phyloP scores from a whole-genome alignment of 1,140 invertebrate species.

The Hydropsyche tenuis region DNA sequence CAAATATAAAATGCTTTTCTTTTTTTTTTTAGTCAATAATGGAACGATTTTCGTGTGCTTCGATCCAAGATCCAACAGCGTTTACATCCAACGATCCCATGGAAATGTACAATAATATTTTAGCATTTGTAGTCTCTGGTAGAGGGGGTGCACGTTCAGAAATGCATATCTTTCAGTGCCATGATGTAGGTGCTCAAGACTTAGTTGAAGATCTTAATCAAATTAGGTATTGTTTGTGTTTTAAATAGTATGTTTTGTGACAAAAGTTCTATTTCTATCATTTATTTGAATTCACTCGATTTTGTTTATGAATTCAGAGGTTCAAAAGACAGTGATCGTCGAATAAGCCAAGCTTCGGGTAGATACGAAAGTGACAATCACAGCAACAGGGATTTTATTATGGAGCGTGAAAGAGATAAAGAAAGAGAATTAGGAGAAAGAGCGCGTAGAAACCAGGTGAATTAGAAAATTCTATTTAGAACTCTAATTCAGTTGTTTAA shows the following conservation, averaged over 20 bases:
- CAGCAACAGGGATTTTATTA: constrained; percentile 57
- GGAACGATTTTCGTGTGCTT: constrained; percentile 91
- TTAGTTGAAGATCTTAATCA: constrained; percentile 64
- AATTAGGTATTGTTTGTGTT: constrained; percentile 56
- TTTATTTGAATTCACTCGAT: neutral
- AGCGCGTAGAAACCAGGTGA: constrained; percentile 55
- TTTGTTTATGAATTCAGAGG: constrained; percentile 24
- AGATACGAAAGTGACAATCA: constrained; percentile 41
- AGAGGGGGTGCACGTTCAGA: constrained; percentile 68
- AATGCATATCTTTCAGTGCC: constrained; percentile 98
- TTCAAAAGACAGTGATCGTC: constrained; percentile 35
- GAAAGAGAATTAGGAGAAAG: constrained; percentile 55
- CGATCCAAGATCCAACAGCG: constrained; percentile 94
- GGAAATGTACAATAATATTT: constrained; percentile 98
- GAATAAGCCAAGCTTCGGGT: constrained; percentile 52
- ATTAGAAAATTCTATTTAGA: neutral
- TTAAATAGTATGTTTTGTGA: neutral
- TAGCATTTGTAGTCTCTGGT: constrained; percentile 92
- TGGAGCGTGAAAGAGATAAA: constrained; percentile 58
- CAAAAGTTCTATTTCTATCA: neutral
- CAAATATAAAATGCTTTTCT: neutral
- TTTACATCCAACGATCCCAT: constrained; percentile 96
- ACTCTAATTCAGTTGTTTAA: neutral
- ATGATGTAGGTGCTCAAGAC: constrained; percentile 63
- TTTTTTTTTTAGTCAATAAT: constrained; percentile 88